These are phyloP conservation scores for Erithacus rubecula DNA, from an alignment of 2,797 vertebrate species.

Conservation along the genomic window DNA sequence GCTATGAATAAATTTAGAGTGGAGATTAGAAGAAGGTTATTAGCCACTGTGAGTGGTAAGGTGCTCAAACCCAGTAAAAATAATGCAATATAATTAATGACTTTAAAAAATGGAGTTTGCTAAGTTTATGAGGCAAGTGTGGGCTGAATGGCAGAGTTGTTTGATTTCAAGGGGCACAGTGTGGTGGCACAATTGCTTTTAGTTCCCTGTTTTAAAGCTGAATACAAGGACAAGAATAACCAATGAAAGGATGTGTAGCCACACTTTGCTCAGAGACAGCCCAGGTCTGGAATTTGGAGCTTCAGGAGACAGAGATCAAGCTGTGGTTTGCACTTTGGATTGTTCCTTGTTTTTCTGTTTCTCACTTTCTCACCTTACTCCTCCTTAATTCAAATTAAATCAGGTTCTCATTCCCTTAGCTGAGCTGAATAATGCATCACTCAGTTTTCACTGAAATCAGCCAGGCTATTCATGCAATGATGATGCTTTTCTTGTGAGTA, in stretches of 20 bases:
- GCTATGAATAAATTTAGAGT: neutral
- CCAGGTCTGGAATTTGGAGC: neutral
- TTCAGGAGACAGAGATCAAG: neutral
- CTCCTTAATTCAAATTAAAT: conserved; percentile 41
- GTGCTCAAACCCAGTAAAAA: neutral
- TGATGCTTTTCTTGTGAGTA: conserved; percentile 27
- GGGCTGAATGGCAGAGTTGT: neutral
- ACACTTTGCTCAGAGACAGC: neutral
- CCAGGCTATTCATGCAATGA: neutral
- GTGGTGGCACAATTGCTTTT: neutral
- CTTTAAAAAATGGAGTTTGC: neutral
- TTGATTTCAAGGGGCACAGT: neutral
- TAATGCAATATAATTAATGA: neutral
- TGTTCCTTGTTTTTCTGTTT: neutral
- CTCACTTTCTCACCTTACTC: neutral
- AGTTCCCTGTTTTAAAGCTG: neutral
- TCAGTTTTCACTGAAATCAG: conserved; percentile 15
- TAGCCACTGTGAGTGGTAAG: neutral
- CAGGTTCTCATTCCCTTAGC: neutral
- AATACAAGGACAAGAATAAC: neutral
- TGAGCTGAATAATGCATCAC: conserved; percentile 42
- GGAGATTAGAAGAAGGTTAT: neutral
- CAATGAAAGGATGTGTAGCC: neutral
- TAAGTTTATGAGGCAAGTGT: neutral
- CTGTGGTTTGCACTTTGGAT: neutral